Percentiles rank a stretch among this genome's conserved stretches.
phyloP scores from a whole-genome alignment of 2,797 vertebrate species.

The Echiichthys vipera region DNA sequence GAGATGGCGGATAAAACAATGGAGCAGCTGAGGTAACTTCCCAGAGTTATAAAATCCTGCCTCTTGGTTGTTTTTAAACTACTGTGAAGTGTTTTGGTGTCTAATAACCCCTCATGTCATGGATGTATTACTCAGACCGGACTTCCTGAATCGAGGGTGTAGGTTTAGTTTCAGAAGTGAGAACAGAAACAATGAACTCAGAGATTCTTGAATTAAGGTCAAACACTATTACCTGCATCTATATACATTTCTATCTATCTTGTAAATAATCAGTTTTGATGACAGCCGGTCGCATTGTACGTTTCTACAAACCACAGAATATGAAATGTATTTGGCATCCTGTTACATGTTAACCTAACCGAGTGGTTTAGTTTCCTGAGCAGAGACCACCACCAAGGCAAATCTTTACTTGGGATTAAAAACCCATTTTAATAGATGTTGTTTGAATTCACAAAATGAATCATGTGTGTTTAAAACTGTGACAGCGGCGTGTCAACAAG shows the following conservation, averaged over 20 bases:
- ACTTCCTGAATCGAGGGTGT: background rate
- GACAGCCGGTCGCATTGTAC: too few relatives aligned
- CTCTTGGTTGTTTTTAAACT: background rate
- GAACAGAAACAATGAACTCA: background rate
- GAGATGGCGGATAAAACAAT: background rate
- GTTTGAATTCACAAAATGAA: too few relatives aligned
- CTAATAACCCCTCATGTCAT: background rate
- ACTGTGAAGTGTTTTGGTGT: background rate
- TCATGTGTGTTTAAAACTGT: too few relatives aligned
- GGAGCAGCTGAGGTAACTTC: background rate
- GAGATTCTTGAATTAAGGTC: background rate
- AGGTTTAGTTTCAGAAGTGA: background rate
- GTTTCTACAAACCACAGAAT: too few relatives aligned
- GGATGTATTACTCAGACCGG: background rate
- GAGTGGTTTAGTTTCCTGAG: too few relatives aligned
- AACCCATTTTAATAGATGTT: too few relatives aligned
- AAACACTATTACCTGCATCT: background rate
- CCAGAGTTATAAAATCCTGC: slow-evolving; percentile 1
- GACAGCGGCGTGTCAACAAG: too few relatives aligned
- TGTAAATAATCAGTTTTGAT: background rate
- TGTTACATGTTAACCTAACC: too few relatives aligned
- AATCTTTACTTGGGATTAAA: too few relatives aligned
- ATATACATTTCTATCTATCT: background rate
- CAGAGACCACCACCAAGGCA: too few relatives aligned
- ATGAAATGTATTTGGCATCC: too few relatives aligned